Percentiles rank a stretch among this genome's conserved stretches.
phyloP scores from a whole-genome alignment of 2,797 vertebrate genomes.

The Crenuchus spilurus region DNA sequence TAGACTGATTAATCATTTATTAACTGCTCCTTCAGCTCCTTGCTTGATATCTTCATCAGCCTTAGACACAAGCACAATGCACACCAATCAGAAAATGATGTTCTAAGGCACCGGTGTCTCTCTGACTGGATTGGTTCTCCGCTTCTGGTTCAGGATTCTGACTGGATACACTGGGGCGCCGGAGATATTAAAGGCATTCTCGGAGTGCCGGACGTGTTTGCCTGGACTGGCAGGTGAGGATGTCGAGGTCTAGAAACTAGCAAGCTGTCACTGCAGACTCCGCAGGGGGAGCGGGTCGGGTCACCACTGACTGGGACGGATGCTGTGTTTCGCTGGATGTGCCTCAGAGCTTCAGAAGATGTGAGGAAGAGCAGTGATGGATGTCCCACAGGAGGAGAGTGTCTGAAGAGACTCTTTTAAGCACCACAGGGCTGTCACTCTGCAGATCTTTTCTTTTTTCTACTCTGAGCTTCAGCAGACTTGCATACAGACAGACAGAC shows the following conservation, averaged over 20 bases:
- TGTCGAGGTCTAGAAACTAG: neutral
- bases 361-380: slow-evolving; percentile 25
- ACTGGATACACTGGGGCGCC: neutral
- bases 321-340: neutral
- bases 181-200: neutral
- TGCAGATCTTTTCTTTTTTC: neutral
- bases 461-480: neutral
- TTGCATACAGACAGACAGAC: neutral
- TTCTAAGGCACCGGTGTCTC: neutral
- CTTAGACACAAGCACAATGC: slow-evolving; percentile 10
- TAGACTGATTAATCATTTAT: slow-evolving; percentile 3
- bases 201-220: neutral
- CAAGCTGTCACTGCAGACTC: neutral
- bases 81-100: slow-evolving; percentile 16
- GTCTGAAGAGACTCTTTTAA: slow-evolving; percentile 2
- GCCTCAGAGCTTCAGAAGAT: slow-evolving; percentile 1
- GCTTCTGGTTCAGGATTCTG: neutral
- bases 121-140: neutral
- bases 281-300: neutral
- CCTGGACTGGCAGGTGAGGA: neutral
- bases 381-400: slow-evolving; percentile 5
- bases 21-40: neutral
- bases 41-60: neutral
- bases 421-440: slow-evolving; percentile 8
- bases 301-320: neutral